phyloP scores from a whole-genome alignment of 2,797 vertebrate species.

The Cryptoblepharus egeriae region DNA sequence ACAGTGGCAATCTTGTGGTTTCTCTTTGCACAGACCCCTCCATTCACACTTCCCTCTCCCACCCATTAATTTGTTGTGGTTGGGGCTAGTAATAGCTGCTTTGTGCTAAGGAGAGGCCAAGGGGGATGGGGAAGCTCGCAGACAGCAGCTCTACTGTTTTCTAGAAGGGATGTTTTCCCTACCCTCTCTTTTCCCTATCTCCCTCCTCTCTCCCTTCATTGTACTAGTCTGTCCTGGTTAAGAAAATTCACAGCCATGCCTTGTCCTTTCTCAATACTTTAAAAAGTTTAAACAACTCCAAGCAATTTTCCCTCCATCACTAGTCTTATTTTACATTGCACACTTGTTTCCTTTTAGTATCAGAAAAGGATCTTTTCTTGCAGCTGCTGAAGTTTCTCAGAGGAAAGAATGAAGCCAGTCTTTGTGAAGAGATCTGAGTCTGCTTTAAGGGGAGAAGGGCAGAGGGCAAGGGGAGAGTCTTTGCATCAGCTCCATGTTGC shows the following conservation, averaged over 20 bases:
- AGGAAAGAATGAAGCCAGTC: conserved; percentile 13
- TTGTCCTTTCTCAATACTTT: conserved; percentile 47
- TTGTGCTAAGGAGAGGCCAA: conserved; percentile 73
- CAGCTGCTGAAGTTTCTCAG: conserved; percentile 35
- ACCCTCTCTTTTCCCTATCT: conserved; percentile 29
- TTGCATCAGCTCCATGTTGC: not conserved
- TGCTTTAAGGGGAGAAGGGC: not conserved
- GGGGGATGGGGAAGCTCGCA: conserved; percentile 45
- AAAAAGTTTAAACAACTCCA: conserved; percentile 59
- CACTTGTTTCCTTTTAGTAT: conserved; percentile 3
- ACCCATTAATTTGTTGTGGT: conserved; percentile 59
- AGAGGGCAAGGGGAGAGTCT: not conserved
- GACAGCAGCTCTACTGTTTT: conserved; percentile 73
- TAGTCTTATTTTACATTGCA: conserved; percentile 54
- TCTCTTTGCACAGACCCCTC: conserved; percentile 55
- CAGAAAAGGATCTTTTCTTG: conserved; percentile 39
- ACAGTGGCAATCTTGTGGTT: not conserved
- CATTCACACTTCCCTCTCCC: conserved; percentile 65
- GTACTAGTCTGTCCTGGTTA: conserved; percentile 43
- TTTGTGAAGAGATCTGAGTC: not conserved
- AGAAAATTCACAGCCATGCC: conserved; percentile 52
- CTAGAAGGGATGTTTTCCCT: conserved; percentile 59
- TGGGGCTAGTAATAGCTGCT: conserved; percentile 75
- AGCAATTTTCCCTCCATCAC: conserved; percentile 55
- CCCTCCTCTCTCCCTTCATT: conserved; percentile 66